phyloP scores from a whole-genome alignment of 2,113 vertebrate species.

The Chaetops frenatus region DNA sequence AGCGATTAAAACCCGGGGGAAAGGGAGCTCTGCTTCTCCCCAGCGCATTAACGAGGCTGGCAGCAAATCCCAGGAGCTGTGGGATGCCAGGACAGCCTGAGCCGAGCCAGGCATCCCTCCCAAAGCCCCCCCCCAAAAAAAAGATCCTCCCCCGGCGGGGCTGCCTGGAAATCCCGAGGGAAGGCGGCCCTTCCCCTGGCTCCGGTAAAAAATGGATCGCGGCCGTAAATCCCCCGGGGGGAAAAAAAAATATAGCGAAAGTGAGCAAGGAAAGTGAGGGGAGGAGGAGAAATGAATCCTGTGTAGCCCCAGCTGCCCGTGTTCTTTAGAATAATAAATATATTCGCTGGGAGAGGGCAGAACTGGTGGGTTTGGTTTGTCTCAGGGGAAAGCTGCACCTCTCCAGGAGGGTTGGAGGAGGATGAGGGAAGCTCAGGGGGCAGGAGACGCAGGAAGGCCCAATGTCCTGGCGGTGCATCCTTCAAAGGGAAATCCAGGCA shows the following conservation, averaged over 20 bases:
- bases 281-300: background rate
- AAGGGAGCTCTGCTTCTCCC: background rate
- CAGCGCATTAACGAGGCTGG: background rate
- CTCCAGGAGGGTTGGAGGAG: background rate
- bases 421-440: background rate
- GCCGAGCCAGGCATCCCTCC: background rate
- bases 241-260: background rate
- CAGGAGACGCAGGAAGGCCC: background rate
- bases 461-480: background rate
- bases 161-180: background rate
- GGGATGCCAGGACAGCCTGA: background rate
- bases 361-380: background rate
- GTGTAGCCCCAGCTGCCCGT: fast-evolving
- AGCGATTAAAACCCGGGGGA: background rate
- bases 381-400: background rate
- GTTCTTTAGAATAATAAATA: background rate
- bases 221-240: background rate
- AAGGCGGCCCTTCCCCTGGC: background rate
- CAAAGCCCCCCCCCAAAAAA: fast-evolving
- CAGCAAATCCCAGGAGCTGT: background rate
- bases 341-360: fast-evolving
- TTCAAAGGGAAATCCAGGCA: background rate
- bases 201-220: background rate
- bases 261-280: background rate
- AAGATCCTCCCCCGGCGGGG: too few relatives aligned